Evolutionary conservation across 2,888 invertebrate genomes (phyloP).

Genomic region (Lampropteryx suffumata): DNA sequence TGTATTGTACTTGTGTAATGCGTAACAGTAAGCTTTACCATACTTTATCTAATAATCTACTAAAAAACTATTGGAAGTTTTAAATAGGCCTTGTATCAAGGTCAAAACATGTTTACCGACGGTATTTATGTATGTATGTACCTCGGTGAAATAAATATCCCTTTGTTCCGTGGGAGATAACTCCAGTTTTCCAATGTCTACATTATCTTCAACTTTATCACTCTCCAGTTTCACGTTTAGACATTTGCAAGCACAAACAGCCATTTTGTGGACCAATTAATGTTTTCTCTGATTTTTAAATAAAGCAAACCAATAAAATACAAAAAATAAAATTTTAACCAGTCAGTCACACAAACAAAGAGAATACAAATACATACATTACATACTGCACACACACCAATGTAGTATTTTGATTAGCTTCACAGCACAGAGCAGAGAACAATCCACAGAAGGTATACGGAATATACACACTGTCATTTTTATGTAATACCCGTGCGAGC

Average conservation of each 20-base stretch:
- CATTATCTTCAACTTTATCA: slow-evolving; percentile 81
- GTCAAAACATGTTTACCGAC: slow-evolving; percentile 74
- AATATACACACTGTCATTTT: too few species aligned
- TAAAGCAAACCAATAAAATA: too few species aligned
- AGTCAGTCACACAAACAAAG: too few species aligned
- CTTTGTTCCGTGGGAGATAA: slow-evolving; percentile 83
- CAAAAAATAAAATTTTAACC: not conserved
- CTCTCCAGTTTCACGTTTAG: slow-evolving; percentile 87
- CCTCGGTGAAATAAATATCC: slow-evolving; percentile 87
- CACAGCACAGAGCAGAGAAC: too few species aligned
- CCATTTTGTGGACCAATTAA: slow-evolving; percentile 61
- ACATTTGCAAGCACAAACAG: slow-evolving; percentile 88
- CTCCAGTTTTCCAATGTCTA: slow-evolving; percentile 81
- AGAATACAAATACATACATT: too few species aligned
- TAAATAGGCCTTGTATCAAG: slow-evolving; percentile 63
- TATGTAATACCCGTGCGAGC: too few species aligned
- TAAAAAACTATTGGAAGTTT: slow-evolving; percentile 29
- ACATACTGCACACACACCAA: too few species aligned
- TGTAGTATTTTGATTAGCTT: too few species aligned
- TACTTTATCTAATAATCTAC: too few species aligned
- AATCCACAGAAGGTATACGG: too few species aligned
- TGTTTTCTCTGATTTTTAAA: not conserved
- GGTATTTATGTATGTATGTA: too few species aligned
- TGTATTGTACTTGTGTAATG: slow-evolving; percentile 2
- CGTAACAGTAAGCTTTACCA: too few species aligned